Percentiles rank a stretch among this genome's conserved stretches.
Evolutionary conservation across 2,797 vertebrate genomes (phyloP).

Genomic region (Parambassis ranga): DNA sequence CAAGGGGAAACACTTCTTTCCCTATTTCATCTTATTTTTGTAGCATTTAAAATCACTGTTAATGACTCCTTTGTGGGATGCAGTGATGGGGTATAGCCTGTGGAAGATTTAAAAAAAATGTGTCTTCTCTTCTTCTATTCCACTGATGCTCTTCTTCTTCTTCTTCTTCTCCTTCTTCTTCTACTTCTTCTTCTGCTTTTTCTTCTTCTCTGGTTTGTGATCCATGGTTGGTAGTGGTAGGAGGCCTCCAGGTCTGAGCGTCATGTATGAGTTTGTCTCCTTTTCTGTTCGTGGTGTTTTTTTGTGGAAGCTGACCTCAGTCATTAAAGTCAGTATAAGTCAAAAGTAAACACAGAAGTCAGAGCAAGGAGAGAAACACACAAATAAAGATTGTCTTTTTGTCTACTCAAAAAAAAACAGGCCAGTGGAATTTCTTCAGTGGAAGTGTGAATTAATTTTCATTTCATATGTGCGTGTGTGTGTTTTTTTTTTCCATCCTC

Average conservation of each 20-base stretch:
- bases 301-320: conserved; percentile 68
- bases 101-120: conserved; percentile 72
- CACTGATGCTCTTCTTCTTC: conserved; percentile 72
- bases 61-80: conserved; percentile 79
- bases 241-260: conserved; percentile 73
- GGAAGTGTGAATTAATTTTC: conserved; percentile 44
- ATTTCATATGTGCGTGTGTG: too few relatives aligned
- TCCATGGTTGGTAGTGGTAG: conserved; percentile 74
- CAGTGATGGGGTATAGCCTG: conserved; percentile 76
- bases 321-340: conserved; percentile 63
- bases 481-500: background rate
- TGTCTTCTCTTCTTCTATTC: conserved; percentile 74
- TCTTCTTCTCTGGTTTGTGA: conserved; percentile 75
- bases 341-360: conserved; percentile 71
- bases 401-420: conserved; percentile 64
- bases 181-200: conserved; percentile 36
- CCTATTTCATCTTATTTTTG: conserved; percentile 84
- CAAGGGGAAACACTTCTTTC: conserved; percentile 68
- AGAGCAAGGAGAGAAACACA: conserved; percentile 76
- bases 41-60: conserved; percentile 85
- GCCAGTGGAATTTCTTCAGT: conserved; percentile 53
- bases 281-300: conserved; percentile 76
- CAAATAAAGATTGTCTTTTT: conserved; percentile 82
- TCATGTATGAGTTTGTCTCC: conserved; percentile 74
- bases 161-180: conserved; percentile 56